Percentiles rank a stretch among this genome's conserved stretches.
Evolutionary conservation across 30 jellyfish, hydroid and myxozoan genomes (phyloP).

Genomic region (Turritopsis dohrnii): DNA sequence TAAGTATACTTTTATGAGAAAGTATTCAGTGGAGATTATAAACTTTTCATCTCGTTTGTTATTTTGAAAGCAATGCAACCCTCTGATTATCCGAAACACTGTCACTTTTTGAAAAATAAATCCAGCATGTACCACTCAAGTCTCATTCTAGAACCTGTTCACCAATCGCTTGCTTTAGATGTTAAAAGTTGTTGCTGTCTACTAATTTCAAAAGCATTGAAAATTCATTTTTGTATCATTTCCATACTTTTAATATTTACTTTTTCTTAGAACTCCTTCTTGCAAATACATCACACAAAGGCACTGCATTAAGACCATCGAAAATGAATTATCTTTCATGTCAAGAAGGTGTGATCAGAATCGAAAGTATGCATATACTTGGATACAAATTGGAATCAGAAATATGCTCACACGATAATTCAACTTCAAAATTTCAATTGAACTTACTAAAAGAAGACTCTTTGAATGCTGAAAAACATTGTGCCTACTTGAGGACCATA

Average conservation of each 20-base stretch:
- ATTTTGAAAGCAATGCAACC: too few relatives aligned
- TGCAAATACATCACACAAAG: background rate
- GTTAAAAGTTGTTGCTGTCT: too few relatives aligned
- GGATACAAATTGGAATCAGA: background rate
- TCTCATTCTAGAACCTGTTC: too few relatives aligned
- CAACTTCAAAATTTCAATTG: background rate
- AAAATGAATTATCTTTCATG: background rate
- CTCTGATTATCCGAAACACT: too few relatives aligned
- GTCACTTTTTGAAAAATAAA: too few relatives aligned
- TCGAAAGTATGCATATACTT: background rate
- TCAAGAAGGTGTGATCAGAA: background rate
- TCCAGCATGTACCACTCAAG: too few relatives aligned
- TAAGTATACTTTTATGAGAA: too few relatives aligned
- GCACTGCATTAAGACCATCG: background rate
- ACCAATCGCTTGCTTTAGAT: too few relatives aligned
- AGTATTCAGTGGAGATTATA: too few relatives aligned
- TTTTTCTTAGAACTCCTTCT: background rate
- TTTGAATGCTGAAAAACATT: background rate
- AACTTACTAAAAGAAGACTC: background rate
- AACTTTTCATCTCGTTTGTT: too few relatives aligned
- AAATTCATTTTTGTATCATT: too few relatives aligned
- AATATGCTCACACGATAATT: background rate
- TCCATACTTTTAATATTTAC: background rate
- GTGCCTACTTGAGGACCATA: background rate
- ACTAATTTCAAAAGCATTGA: too few relatives aligned